Evolutionary conservation across 2,888 invertebrate species (phyloP), one percentile per base, ranked within the genome.

Genomic region (Microplitis manilae): DNA sequence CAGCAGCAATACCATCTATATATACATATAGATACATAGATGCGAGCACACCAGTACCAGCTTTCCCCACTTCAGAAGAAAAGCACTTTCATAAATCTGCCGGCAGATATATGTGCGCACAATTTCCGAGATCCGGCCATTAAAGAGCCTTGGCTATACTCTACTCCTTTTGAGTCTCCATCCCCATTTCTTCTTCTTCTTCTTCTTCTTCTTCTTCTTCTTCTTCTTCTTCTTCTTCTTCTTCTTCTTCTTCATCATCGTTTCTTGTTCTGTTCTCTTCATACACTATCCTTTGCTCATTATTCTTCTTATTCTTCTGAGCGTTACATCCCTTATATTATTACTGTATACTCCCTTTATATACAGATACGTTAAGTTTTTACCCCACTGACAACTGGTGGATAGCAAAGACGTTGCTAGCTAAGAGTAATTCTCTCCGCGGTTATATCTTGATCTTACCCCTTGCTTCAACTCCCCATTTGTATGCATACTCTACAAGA

Each of bases 81-180:
- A 92, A 92, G 94, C 94, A 94, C 94, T 95, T 95, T 95, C 95
- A 95, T 95, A 95, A 95, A 95, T 95, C 95, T 95, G 94, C 94
- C 92, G 92, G 93, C 93, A 95, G 94, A 95, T 95, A 95, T 95
- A 95, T 94, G 94, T 94, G 94, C 94, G 94, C 94, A 94, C 94
- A 95, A 95, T 95, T 95, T 95, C 95, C 95, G 94, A 94, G 94
- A 94, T 94, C 94, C 94, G 94, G 94, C 95, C 95, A 94, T 95
- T 95, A 95, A 93, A 93, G 93, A 93, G 93, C 93, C 93, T 83
- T 84, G 84, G 84, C 85, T 78, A 78, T 77, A 79, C 77, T 68
- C 79, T 77, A 73, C 73, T 79, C 80, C 69, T 69, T 73, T 60
- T 50, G 40, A 67, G 17, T 69, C 61, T 64, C 70, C 41, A 65